Evolutionary conservation across 2,113 vertebrate genomes (phyloP).

Genomic region (Percopsis transmontana): DNA sequence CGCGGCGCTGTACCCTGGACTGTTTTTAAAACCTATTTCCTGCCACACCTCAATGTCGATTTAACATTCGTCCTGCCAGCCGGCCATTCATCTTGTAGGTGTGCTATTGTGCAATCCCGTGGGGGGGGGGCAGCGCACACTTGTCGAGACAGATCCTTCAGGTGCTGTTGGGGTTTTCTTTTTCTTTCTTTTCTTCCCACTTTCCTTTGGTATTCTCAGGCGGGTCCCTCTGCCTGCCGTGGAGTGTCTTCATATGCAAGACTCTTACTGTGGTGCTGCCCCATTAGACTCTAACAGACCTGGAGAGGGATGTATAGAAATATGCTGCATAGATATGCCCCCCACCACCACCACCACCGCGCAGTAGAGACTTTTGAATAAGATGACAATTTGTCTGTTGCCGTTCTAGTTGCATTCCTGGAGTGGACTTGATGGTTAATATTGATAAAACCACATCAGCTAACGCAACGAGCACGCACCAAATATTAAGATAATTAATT

Average conservation of each 20-base stretch:
- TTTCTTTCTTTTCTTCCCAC: conserved; percentile 36
- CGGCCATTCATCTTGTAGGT: conserved; percentile 21
- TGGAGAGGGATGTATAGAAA: not conserved
- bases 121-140: not conserved
- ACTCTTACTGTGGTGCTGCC: not conserved
- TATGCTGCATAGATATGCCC: too few species aligned
- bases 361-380: too few species aligned
- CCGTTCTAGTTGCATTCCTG: too few species aligned
- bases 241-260: conserved; percentile 13
- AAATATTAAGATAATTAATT: too few species aligned
- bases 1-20: conserved; percentile 12
- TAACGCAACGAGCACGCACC: too few species aligned
- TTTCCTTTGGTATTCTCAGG: not conserved
- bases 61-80: conserved; percentile 1
- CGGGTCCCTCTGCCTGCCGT: not conserved
- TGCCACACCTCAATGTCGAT: conserved; percentile 30
- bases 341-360: too few species aligned
- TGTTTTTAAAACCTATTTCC: conserved; percentile 28
- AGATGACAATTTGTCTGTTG: too few species aligned
- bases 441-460: too few species aligned
- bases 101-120: conserved; percentile 40
- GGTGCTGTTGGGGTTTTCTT: conserved; percentile 39
- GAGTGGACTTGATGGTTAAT: too few species aligned
- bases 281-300: not conserved
- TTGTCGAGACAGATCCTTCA: conserved; percentile 52